These are phyloP conservation scores for Gallinago jamesoni DNA, from an alignment of 2,113 vertebrate genomes.

Conservation along the genomic window DNA sequence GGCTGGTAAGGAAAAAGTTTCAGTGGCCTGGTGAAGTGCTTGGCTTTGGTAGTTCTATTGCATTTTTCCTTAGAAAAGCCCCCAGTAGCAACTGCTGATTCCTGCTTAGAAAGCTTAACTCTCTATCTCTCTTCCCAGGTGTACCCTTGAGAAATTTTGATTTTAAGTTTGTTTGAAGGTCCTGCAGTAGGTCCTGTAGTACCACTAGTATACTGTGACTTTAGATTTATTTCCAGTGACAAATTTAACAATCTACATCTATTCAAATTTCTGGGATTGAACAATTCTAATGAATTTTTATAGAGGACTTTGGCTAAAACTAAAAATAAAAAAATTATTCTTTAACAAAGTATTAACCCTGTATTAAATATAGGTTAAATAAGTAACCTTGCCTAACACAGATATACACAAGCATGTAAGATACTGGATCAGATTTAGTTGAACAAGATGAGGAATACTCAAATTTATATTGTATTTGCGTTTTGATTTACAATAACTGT, in stretches of 20 bases:
- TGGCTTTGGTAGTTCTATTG: not conserved
- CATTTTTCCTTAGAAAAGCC: not conserved
- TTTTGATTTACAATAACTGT: not conserved
- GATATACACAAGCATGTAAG: not conserved
- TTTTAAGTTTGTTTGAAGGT: not conserved
- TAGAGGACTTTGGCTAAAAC: not conserved
- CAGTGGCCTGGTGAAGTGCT: not conserved
- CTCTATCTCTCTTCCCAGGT: not conserved
- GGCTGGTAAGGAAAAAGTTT: not conserved
- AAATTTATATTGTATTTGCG: not conserved
- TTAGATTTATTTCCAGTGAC: not conserved
- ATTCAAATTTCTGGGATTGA: not conserved
- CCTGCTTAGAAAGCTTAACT: not conserved
- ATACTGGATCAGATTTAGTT: not conserved
- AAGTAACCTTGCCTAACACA: not conserved
- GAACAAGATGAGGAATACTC: not conserved
- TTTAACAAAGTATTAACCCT: not conserved
- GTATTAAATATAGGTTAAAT: not conserved
- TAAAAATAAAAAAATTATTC: not conserved
- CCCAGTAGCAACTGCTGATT: rapidly evolving
- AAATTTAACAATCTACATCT: not conserved
- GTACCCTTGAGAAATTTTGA: not conserved
- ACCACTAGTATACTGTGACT: not conserved
- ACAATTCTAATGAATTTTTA: not conserved
- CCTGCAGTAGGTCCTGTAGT: not conserved